Evolutionary conservation across 2,113 vertebrate species (phyloP), one percentile per base, ranked within the genome.

Genomic region (Nannobrachium achirus): DNA sequence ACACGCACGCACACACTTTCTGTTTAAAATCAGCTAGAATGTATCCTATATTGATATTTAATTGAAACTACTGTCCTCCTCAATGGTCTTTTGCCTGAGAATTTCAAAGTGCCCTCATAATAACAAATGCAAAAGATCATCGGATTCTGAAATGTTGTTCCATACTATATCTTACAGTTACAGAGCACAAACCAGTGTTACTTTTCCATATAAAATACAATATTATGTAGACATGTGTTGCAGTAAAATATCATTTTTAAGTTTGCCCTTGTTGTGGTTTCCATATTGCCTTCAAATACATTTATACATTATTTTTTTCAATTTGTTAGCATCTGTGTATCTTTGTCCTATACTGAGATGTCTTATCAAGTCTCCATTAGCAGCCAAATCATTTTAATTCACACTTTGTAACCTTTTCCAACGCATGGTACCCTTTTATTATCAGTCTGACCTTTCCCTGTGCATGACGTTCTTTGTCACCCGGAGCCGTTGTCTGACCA

Each of bases 371-470:
- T 76, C 73, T 73, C 70, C 78, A 80, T 72, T 69, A 76, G 80
- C 72, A 64, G 79, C 77, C 69, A 76, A 79, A 82, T 78, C 71
- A 45, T 83, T 78, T 53, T 10, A 78, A 81, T 76, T 72, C 49
- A 10, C 57, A 75, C 75, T 89, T 89, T 87, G 84, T 85, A 89
- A 88, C 89, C 89, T 90, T 91, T 87, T 79, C 75, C 60, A 81
- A 83, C 89, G 88, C 87, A 78, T 73, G 79, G 51, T 86, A 82
- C 79, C 85, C 83, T 90, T 92, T 87, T 82, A 75, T 81, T 92
- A 91, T 92, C 90, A 80, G 66, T 18, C 73, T 93, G 92, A 92
- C 90, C 92, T 93, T 92, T 91, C 72, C 69, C 69, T 78, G 71
- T 82, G 86, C 71, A 73, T 79, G 69, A 69, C 80, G 65, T 68